phyloP scores from a whole-genome alignment of 2,113 vertebrate species.

The Nycticebus coucang region DNA sequence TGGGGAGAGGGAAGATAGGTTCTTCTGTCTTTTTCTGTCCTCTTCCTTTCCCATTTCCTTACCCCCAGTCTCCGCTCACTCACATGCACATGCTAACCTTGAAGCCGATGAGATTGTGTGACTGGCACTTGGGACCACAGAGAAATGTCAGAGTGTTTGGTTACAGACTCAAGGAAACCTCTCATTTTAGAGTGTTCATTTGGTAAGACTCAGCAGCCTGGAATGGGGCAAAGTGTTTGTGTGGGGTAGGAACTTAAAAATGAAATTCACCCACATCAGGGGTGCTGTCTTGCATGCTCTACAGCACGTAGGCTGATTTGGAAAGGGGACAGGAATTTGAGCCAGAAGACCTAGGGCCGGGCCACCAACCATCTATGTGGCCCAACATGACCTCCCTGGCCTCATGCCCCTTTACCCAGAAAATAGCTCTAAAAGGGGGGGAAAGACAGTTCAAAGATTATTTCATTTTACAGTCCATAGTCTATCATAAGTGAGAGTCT shows the following conservation, averaged over 20 bases:
- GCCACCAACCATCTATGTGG: slow-evolving; percentile 56
- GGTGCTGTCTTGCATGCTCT: slow-evolving; percentile 64
- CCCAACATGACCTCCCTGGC: slow-evolving; percentile 68
- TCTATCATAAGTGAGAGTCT: background rate
- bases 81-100: slow-evolving; percentile 61
- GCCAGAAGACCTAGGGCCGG: slow-evolving; percentile 68
- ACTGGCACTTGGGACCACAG: slow-evolving; percentile 72
- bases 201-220: slow-evolving; percentile 75
- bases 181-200: slow-evolving; percentile 75
- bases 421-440: slow-evolving; percentile 15
- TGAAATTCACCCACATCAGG: slow-evolving; percentile 72
- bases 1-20: slow-evolving; percentile 31
- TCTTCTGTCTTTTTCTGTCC: slow-evolving; percentile 48
- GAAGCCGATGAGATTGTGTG: slow-evolving; percentile 58
- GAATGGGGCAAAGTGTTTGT: slow-evolving; percentile 73
- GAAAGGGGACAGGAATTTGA: slow-evolving; percentile 70
- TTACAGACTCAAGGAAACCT: slow-evolving; percentile 76
- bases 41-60: slow-evolving; percentile 19
- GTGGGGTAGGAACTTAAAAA: slow-evolving; percentile 69
- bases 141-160: slow-evolving; percentile 77
- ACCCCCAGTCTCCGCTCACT: background rate
- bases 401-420: slow-evolving; percentile 51
- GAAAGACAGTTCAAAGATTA: background rate
- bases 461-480: background rate
- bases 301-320: slow-evolving; percentile 74